Percentiles rank a stretch among this genome's conserved stretches.
These are phyloP conservation scores for Cassiopea andromeda DNA, from an alignment of 30 jellyfish, hydroid and myxozoan genomes.

Conservation along the genomic window DNA sequence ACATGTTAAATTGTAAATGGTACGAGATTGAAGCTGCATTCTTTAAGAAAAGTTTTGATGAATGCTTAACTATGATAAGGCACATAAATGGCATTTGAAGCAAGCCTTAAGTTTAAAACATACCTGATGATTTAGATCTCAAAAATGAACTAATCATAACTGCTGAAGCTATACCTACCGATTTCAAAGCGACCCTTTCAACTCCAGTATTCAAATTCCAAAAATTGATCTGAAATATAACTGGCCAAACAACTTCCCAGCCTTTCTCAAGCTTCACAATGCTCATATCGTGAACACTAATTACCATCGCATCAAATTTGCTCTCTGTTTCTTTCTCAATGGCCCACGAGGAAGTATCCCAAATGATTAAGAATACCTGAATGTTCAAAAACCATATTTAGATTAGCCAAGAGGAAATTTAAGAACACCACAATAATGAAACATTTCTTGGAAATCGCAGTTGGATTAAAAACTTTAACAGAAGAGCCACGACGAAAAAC, in stretches of 20 bases:
- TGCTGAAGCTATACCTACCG: constrained; percentile 47
- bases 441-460: no score
- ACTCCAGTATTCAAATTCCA: constrained; percentile 86
- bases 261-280: constrained; percentile 52
- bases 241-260: constrained; percentile 82
- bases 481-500: no score
- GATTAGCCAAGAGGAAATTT: no score
- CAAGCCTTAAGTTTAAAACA: no score
- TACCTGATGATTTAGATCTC: neutral
- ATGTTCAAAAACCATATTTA: no score
- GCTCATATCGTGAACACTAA: constrained; percentile 31
- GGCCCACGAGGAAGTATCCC: constrained; percentile 75
- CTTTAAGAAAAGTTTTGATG: no score
- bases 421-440: no score
- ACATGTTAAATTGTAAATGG: no score
- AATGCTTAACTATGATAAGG: no score
- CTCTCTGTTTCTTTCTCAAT: constrained; percentile 50
- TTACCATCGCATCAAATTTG: constrained; percentile 62
- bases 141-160: neutral
- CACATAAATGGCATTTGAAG: no score
- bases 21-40: no score
- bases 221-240: constrained; percentile 78
- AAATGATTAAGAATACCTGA: constrained; percentile 50
- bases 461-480: no score
- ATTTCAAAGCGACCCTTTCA: constrained; percentile 75